A percentile compares a stretch with the other conserved stretches of the same genome.
Conservation (phyloP, 2,888 invertebrate genomes). For the Mystacides longicornis region DNA sequence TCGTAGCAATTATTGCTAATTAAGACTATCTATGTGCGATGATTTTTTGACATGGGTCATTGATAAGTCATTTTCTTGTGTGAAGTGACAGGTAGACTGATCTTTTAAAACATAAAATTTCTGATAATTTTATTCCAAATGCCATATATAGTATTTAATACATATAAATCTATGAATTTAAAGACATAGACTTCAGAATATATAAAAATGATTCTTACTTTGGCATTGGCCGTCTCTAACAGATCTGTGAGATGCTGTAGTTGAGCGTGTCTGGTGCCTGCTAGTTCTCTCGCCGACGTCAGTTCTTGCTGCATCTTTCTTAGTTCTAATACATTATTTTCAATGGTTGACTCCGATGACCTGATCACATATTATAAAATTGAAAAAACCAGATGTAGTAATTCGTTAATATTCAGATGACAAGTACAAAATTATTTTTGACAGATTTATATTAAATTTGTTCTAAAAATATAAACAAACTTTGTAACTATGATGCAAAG, state of each 20-base stretch:
- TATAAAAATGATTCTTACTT: too few species aligned
- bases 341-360: conserved; percentile 64
- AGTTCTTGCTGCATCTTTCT: conserved; percentile 67
- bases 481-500: too few species aligned
- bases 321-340: conserved; percentile 67
- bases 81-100: too few species aligned
- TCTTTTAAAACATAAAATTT: background rate
- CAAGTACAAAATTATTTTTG: background rate
- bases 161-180: too few species aligned
- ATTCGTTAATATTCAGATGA: background rate
- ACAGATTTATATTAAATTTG: background rate
- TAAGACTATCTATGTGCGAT: too few species aligned
- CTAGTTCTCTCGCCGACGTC: conserved; percentile 62
- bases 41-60: too few species aligned
- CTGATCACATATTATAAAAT: conserved; percentile 29
- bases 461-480: too few species aligned
- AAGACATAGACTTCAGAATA: too few species aligned
- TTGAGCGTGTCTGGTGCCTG: conserved; percentile 71
- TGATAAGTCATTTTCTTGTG: too few species aligned
- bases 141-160: too few species aligned
- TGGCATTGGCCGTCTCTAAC: conserved; percentile 77
- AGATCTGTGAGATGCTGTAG: conserved; percentile 67
- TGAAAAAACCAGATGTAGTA: background rate
- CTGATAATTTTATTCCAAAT: background rate
- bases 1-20: too few species aligned